A percentile compares a stretch with the other conserved stretches of the same genome.
Evolutionary conservation across 1,140 invertebrate species (phyloP).

Genomic region (Megalopta genalis): DNA sequence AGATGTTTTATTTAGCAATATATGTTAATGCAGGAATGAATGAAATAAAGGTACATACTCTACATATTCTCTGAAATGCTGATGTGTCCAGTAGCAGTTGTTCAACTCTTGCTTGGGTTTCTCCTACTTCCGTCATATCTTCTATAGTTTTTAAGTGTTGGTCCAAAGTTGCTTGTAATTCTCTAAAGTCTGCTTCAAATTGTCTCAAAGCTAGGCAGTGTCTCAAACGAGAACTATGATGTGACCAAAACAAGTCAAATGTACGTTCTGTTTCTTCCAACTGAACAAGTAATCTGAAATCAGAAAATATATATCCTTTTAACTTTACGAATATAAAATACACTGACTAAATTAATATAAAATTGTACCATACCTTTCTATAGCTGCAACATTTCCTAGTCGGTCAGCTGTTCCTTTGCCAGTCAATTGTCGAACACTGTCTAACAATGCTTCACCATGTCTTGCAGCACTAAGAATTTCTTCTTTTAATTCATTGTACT

Average conservation of each 20-base stretch:
- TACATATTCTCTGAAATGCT: slow-evolving; percentile 88
- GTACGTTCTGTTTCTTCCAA: slow-evolving; percentile 96
- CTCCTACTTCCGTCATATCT: slow-evolving; percentile 92
- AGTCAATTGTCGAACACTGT: slow-evolving; percentile 83
- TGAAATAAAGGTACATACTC: slow-evolving; percentile 78
- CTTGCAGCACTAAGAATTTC: slow-evolving; percentile 90
- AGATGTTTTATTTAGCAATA: background rate
- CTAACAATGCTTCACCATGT: slow-evolving; percentile 91
- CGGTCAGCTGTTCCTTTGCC: slow-evolving; percentile 82
- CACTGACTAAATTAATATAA: background rate
- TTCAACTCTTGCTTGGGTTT: slow-evolving; percentile 89
- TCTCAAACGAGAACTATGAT: slow-evolving; percentile 92
- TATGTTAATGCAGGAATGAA: background rate
- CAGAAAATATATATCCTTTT: slow-evolving; percentile 54
- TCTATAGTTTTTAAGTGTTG: slow-evolving; percentile 86
- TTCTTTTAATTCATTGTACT: slow-evolving; percentile 86
- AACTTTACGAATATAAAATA: background rate
- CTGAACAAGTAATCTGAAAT: slow-evolving; percentile 91
- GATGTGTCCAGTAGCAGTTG: slow-evolving; percentile 88
- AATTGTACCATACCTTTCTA: slow-evolving; percentile 87
- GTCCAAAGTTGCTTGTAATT: slow-evolving; percentile 87
- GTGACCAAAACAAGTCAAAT: slow-evolving; percentile 96
- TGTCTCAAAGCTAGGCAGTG: slow-evolving; percentile 93
- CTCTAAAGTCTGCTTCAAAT: slow-evolving; percentile 94
- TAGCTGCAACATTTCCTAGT: slow-evolving; percentile 93